These are phyloP conservation scores for Sapajus apella DNA, from an alignment of 2,113 vertebrate genomes.

Conservation along the genomic window DNA sequence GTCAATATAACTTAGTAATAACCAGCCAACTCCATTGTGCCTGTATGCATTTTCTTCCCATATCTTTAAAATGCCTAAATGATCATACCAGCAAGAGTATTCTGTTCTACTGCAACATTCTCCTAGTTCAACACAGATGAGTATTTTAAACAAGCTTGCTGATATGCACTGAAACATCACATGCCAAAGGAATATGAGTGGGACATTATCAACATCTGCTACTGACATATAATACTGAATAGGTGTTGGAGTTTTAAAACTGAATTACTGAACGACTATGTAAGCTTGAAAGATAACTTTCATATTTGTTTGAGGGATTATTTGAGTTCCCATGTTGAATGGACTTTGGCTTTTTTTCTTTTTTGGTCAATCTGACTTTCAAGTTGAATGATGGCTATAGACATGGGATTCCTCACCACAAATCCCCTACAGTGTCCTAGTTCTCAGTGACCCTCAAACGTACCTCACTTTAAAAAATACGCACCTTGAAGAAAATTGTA, in stretches of 20 bases:
- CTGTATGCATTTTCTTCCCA: background rate
- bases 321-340: background rate
- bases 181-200: background rate
- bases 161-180: background rate
- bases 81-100: background rate
- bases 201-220: background rate
- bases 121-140: background rate
- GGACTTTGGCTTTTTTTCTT: background rate
- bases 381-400: background rate
- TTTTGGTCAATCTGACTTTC: constrained; percentile 15
- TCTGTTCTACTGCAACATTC: background rate
- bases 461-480: background rate
- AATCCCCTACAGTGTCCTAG: background rate
- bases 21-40: background rate
- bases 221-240: background rate
- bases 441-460: background rate
- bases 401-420: background rate
- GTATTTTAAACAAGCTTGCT: background rate
- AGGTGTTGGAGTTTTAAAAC: background rate
- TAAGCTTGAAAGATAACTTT: background rate
- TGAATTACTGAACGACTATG: background rate
- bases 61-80: background rate
- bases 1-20: background rate
- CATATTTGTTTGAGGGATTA: background rate
- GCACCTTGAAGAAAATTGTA: background rate